Evolutionary conservation across 2,888 invertebrate species (phyloP), one percentile per base, ranked within the genome.

Genomic region (Dynastes grantii): DNA sequence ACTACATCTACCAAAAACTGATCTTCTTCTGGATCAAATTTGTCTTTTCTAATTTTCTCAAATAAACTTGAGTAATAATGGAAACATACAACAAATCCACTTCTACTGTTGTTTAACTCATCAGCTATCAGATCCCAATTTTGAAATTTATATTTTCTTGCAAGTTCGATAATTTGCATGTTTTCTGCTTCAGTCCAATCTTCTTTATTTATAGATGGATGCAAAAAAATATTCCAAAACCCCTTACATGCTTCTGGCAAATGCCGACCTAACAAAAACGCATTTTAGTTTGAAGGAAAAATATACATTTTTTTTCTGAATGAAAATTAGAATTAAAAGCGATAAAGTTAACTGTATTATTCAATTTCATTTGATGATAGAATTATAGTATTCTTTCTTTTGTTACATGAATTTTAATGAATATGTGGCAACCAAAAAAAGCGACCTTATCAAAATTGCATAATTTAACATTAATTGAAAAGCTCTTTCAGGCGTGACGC

Each of bases 1-100:
- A 97, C 91, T 1, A 94, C 87, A 76, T 91, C 89, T 51, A 90
- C 85, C 2, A 97, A 89, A 68, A 91, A 90, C 71, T 91, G 89
- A 83, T 96, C 94, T 86, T 97, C 97, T 65, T 92, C 91, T 11
- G 88, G 85, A 0, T 92, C 90, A 94, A 96, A 97, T 81, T 90
- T 91, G 0, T 87, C 87, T 0, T 88, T 83, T 78, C 82, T 83
- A 77, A 80, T 83, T 81, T 78, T 84, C 61, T 81, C 81, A 77
- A 80, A 84, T 83, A 91, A 88, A 55, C 90, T 90, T 1, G 91
- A 91, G 67, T 92, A 90, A 84, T 91, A 93, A 83, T 94, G 92
- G 2, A 93, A 90, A 86, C 94, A 94, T 83, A 94, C 93, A 82
- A 94, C 93, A 84, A 94, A 95, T 0, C 92, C 92, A 0, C 93